Percentiles rank a stretch among this genome's conserved stretches.
phyloP scores from a whole-genome alignment of 2,113 vertebrate genomes.

The Lamprotornis superbus region DNA sequence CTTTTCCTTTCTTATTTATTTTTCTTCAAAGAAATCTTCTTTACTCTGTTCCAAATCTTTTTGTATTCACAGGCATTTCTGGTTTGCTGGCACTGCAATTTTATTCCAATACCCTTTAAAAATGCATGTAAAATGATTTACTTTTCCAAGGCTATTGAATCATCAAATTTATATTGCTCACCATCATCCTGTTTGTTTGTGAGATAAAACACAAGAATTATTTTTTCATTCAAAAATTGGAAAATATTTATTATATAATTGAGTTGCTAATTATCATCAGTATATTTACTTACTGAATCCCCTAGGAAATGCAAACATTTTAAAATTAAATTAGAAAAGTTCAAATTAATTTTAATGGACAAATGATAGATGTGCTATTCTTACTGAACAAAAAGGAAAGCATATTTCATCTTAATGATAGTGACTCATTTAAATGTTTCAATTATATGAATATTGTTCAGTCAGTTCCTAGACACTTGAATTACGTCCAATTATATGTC shows the following conservation, averaged over 20 bases:
- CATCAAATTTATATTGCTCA: background rate
- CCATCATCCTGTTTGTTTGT: background rate
- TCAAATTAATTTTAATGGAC: background rate
- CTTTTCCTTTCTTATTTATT: background rate
- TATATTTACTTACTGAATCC: background rate
- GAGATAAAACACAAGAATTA: background rate
- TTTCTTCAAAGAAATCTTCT: background rate
- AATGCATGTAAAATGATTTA: conserved; percentile 1
- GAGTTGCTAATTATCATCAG: background rate
- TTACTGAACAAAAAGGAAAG: background rate
- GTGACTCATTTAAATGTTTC: background rate
- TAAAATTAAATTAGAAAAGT: background rate
- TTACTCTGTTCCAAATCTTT: background rate
- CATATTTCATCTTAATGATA: background rate
- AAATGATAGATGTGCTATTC: background rate
- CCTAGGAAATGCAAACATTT: background rate
- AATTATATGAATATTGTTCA: background rate
- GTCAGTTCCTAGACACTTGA: background rate
- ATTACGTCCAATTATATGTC: background rate
- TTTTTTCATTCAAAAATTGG: background rate
- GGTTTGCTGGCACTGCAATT: background rate
- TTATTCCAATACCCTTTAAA: background rate
- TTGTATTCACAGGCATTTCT: background rate
- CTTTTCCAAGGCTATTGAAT: background rate
- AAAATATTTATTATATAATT: background rate